phyloP scores from a whole-genome alignment of 2,888 invertebrate species.

The Agriotes lineatus region DNA sequence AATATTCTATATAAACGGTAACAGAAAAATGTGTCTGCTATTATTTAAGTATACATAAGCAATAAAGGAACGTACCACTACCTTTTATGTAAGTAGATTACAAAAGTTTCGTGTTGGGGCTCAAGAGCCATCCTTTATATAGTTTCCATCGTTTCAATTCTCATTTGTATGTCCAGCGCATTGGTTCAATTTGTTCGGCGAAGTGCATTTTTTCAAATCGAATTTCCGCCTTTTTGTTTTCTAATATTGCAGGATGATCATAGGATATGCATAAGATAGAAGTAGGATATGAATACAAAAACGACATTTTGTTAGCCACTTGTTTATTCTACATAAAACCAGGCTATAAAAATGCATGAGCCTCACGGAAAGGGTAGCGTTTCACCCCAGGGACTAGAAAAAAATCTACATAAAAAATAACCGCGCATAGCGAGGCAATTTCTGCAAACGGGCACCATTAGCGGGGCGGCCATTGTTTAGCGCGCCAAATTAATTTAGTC shows the following conservation, averaged over 20 bases:
- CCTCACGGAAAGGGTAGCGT: conserved; percentile 59
- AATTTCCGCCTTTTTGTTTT: neutral
- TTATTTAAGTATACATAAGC: too few relatives aligned
- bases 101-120: too few relatives aligned
- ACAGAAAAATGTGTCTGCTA: too few relatives aligned
- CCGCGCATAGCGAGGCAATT: conserved; percentile 66
- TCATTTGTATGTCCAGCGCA: too few relatives aligned
- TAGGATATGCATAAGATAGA: conserved; percentile 12
- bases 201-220: neutral
- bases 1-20: too few relatives aligned
- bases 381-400: conserved; percentile 55
- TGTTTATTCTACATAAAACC: conserved; percentile 50
- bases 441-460: conserved; percentile 67
- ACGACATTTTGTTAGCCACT: conserved; percentile 50
- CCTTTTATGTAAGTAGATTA: too few relatives aligned
- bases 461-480: conserved; percentile 68
- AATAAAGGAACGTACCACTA: too few relatives aligned
- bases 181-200: neutral
- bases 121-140: too few relatives aligned
- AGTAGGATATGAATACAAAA: conserved; percentile 23
- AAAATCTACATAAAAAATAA: conserved; percentile 66
- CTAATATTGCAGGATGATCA: conserved; percentile 9
- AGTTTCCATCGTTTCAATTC: too few relatives aligned
- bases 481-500: conserved; percentile 68
- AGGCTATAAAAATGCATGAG: conserved; percentile 59